These are phyloP conservation scores for Ctenopoma multispine DNA, from an alignment of 2,797 vertebrate genomes.

Conservation along the genomic window DNA sequence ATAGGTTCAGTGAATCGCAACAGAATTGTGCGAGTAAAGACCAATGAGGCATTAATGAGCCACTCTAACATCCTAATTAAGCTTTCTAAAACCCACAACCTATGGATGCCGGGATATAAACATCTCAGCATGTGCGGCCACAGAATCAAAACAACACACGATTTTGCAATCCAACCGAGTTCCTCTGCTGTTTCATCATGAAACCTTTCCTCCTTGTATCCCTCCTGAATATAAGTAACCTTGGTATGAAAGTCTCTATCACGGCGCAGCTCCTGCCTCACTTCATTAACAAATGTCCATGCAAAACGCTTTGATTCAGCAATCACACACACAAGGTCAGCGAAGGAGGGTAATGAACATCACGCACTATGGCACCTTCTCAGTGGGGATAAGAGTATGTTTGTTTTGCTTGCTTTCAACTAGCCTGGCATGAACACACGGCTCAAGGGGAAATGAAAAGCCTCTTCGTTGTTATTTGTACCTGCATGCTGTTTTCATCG, in stretches of 20 bases:
- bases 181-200: not conserved
- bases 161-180: constrained; percentile 14
- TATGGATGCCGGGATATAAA: constrained; percentile 53
- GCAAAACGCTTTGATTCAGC: constrained; percentile 36
- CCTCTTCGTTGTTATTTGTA: constrained; percentile 19
- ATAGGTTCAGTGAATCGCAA: constrained; percentile 67
- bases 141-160: constrained; percentile 38
- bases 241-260: constrained; percentile 51
- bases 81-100: constrained; percentile 52
- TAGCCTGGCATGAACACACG: constrained; percentile 30
- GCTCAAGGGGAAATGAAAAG: constrained; percentile 39
- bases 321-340: constrained; percentile 60
- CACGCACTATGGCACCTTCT: constrained; percentile 52
- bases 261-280: constrained; percentile 37
- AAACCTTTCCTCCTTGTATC: constrained; percentile 10
- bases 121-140: constrained; percentile 52
- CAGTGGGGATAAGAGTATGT: constrained; percentile 39
- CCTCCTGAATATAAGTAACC: constrained; percentile 27
- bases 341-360: constrained; percentile 50
- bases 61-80: constrained; percentile 68
- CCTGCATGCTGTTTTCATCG: not conserved
- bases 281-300: constrained; percentile 53
- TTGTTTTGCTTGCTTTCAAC: constrained; percentile 52
- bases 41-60: constrained; percentile 68
- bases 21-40: constrained; percentile 59